Evolutionary conservation across 1,140 invertebrate genomes (phyloP), one percentile per base, ranked within the genome.

Genomic region (Drusus annulatus): DNA sequence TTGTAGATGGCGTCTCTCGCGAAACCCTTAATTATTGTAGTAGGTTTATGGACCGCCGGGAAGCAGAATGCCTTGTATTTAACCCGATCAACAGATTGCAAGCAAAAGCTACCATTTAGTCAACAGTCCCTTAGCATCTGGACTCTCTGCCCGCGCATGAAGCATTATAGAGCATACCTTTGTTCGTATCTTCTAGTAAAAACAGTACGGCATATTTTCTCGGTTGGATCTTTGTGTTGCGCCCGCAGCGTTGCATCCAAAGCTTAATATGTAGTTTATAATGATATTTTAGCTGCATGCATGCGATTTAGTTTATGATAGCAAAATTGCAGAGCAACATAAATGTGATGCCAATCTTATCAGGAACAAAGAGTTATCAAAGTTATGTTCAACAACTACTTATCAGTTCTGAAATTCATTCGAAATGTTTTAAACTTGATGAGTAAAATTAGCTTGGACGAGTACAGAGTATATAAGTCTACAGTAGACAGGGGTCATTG

Each of bases 1-100:
- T 74, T 56, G 56, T 74, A 56, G 19, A 74, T 28, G 69, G 52
- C 25, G 71, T 75, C 71, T 75, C 56, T 54, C 28, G 71, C 71
- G 23, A 75, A 75, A 75, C 54, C 71, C 71, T 75, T 75, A 75
- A 75, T 75, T 75, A 75, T n/a, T n/a, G n/a, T 75, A 25, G 52
- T 50, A 36, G 52, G 71, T 58, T 17, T 36, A n/a, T 21, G 50
- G 71, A 75, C 71, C 71, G 71, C 71, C 71, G 52, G 15, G 71
- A 75, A 75, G 71, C 36, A n/a, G 54, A 75, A 75, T 75, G 13
- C 15, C 68, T 51, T 51, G 68, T n/a, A 21, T 31, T 31, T 17
- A 16, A 36, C 63, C 63, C 6, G 4, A 45, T 31, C 31, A 17
- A 36, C 6, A 68, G 28, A 68, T 17, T 25, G n/a, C 63, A 45